These are phyloP conservation scores for Alcedo quadribrachys DNA, from an alignment of 2,797 vertebrate species.

Conservation along the genomic window DNA sequence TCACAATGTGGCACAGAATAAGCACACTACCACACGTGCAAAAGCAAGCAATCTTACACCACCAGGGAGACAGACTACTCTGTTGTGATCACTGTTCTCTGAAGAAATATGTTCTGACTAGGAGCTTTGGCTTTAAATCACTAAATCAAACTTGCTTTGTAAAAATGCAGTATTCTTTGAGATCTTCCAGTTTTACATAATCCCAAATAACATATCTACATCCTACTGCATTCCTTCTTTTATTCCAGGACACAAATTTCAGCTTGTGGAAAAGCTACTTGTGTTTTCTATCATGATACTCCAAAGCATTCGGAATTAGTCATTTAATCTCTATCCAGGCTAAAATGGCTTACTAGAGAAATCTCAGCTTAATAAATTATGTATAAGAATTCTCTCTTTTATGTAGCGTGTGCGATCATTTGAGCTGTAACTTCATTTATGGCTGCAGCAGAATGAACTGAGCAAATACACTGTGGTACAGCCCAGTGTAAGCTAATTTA, in stretches of 20 bases:
- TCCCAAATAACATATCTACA: not conserved
- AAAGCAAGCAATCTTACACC: not conserved
- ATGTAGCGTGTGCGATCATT: not conserved
- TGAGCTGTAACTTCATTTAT: slow-evolving; percentile 5
- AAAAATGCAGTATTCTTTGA: not conserved
- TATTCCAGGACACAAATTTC: not conserved
- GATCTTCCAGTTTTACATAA: not conserved
- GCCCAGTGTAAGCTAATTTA: slow-evolving; percentile 31
- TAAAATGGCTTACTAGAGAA: slow-evolving; percentile 52
- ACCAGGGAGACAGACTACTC: not conserved
- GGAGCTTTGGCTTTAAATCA: not conserved
- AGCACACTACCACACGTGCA: not conserved
- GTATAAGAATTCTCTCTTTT: slow-evolving; percentile 30
- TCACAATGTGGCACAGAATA: not conserved
- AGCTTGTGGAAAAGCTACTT: slow-evolving; percentile 3
- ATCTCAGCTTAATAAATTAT: slow-evolving; percentile 56
- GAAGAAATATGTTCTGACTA: not conserved
- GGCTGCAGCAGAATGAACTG: slow-evolving; percentile 29
- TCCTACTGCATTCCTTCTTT: not conserved
- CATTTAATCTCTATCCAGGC: slow-evolving; percentile 46
- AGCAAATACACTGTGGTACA: not conserved
- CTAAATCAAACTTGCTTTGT: not conserved
- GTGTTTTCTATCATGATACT: not conserved
- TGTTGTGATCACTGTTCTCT: not conserved
- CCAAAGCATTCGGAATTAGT: slow-evolving; percentile 30